A percentile compares a stretch with the other conserved stretches of the same genome.
Evolutionary conservation across 1,140 invertebrate species (phyloP).

Genomic region (Alviniconcha marisindica): DNA sequence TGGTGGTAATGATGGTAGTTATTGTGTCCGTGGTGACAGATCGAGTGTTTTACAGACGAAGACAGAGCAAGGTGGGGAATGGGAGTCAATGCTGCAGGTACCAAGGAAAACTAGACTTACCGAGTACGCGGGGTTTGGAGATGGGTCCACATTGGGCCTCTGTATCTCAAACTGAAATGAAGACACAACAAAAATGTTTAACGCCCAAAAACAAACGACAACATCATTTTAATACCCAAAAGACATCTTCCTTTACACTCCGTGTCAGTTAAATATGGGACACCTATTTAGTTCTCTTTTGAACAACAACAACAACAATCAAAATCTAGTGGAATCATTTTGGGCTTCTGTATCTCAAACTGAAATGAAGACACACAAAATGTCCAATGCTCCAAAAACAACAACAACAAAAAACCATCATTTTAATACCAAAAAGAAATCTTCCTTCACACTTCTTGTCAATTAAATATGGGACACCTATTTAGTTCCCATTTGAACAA

Average conservation of each 20-base stretch:
- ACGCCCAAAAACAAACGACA: background rate
- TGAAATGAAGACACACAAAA: slow-evolving; percentile 31
- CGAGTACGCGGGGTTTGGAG: slow-evolving; percentile 30
- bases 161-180: slow-evolving; percentile 45
- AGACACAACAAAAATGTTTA: slow-evolving; percentile 1
- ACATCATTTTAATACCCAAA: background rate
- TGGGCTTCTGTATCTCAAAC: slow-evolving; percentile 37
- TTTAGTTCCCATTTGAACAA: background rate
- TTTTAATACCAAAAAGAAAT: background rate
- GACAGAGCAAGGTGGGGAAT: background rate
- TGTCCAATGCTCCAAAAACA: background rate
- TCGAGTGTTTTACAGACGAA: too few species aligned
- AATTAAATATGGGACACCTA: too few species aligned
- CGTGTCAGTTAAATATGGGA: too few species aligned
- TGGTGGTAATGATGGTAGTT: too few species aligned
- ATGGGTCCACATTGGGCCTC: slow-evolving; percentile 21
- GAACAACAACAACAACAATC: background rate
- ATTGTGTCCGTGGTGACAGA: too few species aligned
- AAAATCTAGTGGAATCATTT: background rate
- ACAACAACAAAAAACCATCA: background rate
- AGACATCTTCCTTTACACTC: background rate
- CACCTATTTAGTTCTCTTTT: background rate
- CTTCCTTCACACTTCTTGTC: background rate
- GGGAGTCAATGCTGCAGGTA: background rate
- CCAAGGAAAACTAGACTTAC: slow-evolving; percentile 16